Conservation (phyloP, 2,113 vertebrate genomes). For the Microcebus lehilahytsara region DNA sequence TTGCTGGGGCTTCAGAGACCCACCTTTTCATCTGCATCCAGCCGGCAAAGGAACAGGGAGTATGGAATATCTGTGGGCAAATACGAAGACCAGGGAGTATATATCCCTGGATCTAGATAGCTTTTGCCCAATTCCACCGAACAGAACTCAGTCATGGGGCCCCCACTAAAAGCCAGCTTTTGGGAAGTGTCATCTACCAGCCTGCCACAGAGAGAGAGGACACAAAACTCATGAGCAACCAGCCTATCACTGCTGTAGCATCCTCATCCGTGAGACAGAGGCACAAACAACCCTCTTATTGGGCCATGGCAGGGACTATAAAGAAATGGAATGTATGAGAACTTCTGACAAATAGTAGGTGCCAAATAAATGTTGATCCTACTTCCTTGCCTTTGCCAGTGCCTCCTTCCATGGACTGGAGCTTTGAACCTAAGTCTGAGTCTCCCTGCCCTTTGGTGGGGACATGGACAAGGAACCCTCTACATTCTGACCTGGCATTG, state of each 20-base stretch:
- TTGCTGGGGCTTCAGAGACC: background rate
- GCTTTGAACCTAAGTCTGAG: background rate
- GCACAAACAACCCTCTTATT: background rate
- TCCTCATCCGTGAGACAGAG: background rate
- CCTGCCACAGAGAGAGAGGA: background rate
- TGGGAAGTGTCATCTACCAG: background rate
- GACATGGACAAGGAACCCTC: background rate
- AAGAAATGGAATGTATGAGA: background rate
- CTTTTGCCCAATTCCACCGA: background rate
- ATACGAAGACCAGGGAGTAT: background rate
- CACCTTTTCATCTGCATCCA: background rate
- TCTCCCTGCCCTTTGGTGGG: background rate
- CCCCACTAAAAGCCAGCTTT: background rate
- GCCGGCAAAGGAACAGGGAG: background rate
- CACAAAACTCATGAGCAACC: background rate
- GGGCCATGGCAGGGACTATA: background rate
- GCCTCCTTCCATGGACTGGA: background rate
- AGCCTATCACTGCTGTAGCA: background rate
- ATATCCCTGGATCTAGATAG: too few species aligned
- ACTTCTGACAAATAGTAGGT: background rate
- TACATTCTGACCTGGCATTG: background rate
- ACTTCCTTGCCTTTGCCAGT: background rate
- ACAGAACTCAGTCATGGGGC: background rate
- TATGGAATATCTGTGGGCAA: background rate
- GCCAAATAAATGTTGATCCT: too few species aligned